Evolutionary conservation across 2,888 invertebrate species (phyloP).

Genomic region (Crocallis elinguaria): DNA sequence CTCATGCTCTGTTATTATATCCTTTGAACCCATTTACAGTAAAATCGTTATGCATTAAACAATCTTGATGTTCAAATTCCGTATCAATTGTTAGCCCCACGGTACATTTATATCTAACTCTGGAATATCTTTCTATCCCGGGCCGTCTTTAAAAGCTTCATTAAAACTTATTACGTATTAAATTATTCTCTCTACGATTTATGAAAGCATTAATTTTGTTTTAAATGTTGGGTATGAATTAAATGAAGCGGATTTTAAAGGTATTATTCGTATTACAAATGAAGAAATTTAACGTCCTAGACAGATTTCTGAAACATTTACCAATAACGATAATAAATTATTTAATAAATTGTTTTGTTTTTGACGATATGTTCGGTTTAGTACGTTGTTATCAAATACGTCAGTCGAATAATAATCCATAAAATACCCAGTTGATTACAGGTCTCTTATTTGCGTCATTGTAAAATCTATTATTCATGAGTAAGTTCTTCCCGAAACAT

Average conservation of each 20-base stretch:
- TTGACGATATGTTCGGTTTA: not conserved
- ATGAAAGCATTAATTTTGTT: slow-evolving; percentile 39
- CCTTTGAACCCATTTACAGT: not conserved
- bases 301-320: not conserved
- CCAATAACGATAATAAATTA: not conserved
- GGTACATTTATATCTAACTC: slow-evolving; percentile 41
- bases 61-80: slow-evolving; percentile 36
- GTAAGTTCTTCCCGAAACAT: not conserved
- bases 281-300: too few species aligned
- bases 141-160: slow-evolving; percentile 39
- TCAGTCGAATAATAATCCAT: slow-evolving; percentile 27
- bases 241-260: slow-evolving; percentile 36
- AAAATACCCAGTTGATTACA: slow-evolving; percentile 19
- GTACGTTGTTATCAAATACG: not conserved
- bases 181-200: slow-evolving; percentile 45
- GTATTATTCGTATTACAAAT: too few species aligned
- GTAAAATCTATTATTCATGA: slow-evolving; percentile 2
- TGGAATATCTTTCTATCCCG: slow-evolving; percentile 34
- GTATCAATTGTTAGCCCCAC: slow-evolving; percentile 41
- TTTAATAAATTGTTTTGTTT: too few species aligned
- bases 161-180: slow-evolving; percentile 48
- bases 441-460: slow-evolving; percentile 23
- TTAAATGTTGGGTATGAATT: slow-evolving; percentile 38
- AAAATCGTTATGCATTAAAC: slow-evolving; percentile 30
- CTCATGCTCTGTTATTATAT: not conserved